A percentile compares a stretch with the other conserved stretches of the same genome.
Conservation (phyloP, 2,797 vertebrate species). For the Semaprochilodus insignis region DNA sequence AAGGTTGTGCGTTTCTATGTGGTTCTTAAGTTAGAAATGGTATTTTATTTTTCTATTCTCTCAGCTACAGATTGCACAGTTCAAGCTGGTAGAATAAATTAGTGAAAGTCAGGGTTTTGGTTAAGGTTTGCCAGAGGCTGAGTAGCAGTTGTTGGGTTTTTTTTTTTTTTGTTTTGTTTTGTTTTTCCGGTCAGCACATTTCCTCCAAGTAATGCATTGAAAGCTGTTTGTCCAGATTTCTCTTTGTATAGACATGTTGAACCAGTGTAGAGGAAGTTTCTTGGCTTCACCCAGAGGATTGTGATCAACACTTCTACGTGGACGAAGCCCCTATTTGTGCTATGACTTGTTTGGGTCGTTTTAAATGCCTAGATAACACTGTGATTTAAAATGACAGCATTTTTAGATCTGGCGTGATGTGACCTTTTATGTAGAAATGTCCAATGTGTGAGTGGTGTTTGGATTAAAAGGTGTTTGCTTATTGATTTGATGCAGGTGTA, state of each 20-base stretch:
- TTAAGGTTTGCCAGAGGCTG: constrained; percentile 8
- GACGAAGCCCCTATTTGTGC: constrained; percentile 45
- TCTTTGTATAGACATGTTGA: constrained; percentile 35
- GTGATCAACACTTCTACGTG: constrained; percentile 14
- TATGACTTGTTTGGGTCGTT: constrained; percentile 1
- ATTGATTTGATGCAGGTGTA: constrained; percentile 33
- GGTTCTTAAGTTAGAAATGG: constrained; percentile 38
- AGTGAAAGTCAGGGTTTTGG: background rate
- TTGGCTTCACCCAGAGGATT: constrained; percentile 29
- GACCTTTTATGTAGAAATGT: constrained; percentile 8
- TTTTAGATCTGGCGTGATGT: constrained; percentile 56
- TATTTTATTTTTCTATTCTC: constrained; percentile 43
- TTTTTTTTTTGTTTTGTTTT: too few species aligned
- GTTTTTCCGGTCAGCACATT: constrained; percentile 13
- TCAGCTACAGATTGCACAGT: constrained; percentile 51
- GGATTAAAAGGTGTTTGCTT: constrained; percentile 24
- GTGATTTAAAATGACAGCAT: constrained; percentile 58
- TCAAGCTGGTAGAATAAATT: constrained; percentile 16
- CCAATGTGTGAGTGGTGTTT: constrained; percentile 18
- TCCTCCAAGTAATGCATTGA: background rate
- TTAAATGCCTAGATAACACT: constrained; percentile 56
- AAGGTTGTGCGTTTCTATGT: constrained; percentile 51
- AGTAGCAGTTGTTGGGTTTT: background rate
- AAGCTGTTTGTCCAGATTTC: background rate
- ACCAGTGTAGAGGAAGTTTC: constrained; percentile 53